These are phyloP conservation scores for Drosophila mauritiana DNA, from an alignment of 1,140 invertebrate genomes.

Conservation along the genomic window DNA sequence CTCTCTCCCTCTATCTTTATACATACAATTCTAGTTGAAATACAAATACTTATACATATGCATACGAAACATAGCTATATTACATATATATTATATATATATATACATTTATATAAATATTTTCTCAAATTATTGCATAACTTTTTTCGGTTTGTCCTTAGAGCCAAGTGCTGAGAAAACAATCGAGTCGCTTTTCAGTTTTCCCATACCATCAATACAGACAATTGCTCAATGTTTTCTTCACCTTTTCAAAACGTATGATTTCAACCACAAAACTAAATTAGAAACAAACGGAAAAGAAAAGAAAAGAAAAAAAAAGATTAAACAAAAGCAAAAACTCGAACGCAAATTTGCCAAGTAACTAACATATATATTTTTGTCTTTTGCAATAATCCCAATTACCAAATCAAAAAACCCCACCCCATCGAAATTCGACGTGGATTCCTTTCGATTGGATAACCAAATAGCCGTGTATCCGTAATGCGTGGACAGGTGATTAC, in stretches of 20 bases:
- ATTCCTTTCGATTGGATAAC: conserved; percentile 15
- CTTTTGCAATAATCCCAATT: conserved; percentile 46
- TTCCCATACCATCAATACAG: conserved; percentile 34
- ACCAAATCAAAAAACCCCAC: background rate
- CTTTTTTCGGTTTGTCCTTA: conserved; percentile 43
- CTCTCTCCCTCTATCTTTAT: conserved; percentile 13
- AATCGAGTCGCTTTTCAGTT: conserved; percentile 47
- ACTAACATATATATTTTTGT: conserved; percentile 66
- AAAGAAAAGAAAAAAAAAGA: conserved; percentile 19
- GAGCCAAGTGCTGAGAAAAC: conserved; percentile 36
- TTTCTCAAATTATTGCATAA: conserved; percentile 61
- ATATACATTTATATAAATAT: conserved; percentile 58
- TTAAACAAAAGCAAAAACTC: conserved; percentile 16
- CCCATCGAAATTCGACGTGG: conserved; percentile 8
- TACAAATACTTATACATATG: conserved; percentile 19
- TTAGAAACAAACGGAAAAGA: conserved; percentile 31
- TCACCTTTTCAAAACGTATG: conserved; percentile 49
- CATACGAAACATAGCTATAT: conserved; percentile 39
- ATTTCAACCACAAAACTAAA: conserved; percentile 47
- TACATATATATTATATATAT: conserved; percentile 31
- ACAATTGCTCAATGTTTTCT: conserved; percentile 48
- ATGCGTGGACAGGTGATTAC: conserved; percentile 98
- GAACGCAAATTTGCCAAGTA: conserved; percentile 29
- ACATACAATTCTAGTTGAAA: conserved; percentile 23
- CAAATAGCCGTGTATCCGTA: conserved; percentile 96